Evolutionary conservation across 2,113 vertebrate species (phyloP).

Genomic region (Rhinogobius similis): DNA sequence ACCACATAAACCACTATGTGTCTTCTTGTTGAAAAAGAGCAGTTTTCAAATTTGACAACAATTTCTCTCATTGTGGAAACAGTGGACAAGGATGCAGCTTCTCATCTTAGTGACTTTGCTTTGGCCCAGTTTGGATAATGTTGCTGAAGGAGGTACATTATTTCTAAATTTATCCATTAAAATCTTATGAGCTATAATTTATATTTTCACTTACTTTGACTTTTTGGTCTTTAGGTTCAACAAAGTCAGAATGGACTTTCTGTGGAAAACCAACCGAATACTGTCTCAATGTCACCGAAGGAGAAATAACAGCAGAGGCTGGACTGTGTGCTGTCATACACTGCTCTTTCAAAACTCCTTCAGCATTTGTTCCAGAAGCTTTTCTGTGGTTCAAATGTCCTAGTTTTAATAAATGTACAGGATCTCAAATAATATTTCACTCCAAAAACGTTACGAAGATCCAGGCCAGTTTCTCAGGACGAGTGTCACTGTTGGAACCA

Average conservation of each 20-base stretch:
- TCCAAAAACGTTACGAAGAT: background rate
- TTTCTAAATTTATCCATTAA: background rate
- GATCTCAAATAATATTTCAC: constrained; percentile 29
- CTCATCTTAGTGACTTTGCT: constrained; percentile 33
- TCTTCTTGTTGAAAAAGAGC: too few species aligned
- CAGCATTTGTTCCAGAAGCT: accelerated
- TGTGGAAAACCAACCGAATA: accelerated
- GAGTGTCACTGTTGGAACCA: constrained; percentile 45
- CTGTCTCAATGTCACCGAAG: constrained; percentile 19
- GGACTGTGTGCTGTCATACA: constrained; percentile 59
- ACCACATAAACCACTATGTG: too few species aligned
- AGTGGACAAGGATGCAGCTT: constrained; percentile 37
- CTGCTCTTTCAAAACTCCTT: background rate
- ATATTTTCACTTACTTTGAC: too few species aligned
- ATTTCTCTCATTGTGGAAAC: background rate
- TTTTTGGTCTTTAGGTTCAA: constrained; percentile 11
- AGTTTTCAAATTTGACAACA: too few species aligned
- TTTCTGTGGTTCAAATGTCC: constrained; percentile 55
- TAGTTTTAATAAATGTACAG: accelerated
- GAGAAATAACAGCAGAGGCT: constrained; percentile 32
- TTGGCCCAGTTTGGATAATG: background rate
- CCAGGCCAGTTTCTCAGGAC: background rate
- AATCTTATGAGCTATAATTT: background rate
- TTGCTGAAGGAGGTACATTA: constrained; percentile 30
- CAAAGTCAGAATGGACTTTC: accelerated